Conservation (phyloP, 2,113 vertebrate genomes). For the Otus sunia region DNA sequence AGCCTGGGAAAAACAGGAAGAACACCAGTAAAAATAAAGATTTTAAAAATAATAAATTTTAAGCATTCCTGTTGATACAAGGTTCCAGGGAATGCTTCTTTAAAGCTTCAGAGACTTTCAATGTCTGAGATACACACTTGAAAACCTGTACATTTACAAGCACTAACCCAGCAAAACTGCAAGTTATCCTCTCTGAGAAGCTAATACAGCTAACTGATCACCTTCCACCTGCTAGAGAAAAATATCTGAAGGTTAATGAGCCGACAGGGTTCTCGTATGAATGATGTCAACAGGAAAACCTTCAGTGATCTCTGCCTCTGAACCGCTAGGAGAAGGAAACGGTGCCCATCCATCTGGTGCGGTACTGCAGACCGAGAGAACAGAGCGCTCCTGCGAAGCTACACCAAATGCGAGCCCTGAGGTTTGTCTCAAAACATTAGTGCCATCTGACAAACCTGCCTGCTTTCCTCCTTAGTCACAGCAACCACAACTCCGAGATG, state of each 20-base stretch:
- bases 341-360: constrained; percentile 19
- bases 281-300: constrained; percentile 43
- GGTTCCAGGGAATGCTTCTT: background rate
- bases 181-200: background rate
- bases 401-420: background rate
- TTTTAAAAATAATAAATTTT: background rate
- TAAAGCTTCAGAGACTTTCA: background rate
- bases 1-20: background rate
- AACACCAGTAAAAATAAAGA: background rate
- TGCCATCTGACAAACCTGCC: constrained; percentile 26
- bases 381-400: background rate
- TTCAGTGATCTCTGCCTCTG: background rate
- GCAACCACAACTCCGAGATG: background rate
- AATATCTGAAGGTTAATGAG: background rate
- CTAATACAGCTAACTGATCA: background rate
- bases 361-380: background rate
- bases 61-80: background rate
- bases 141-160: background rate
- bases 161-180: background rate
- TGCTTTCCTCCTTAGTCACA: background rate
- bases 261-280: background rate
- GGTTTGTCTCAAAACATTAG: constrained; percentile 14
- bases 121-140: background rate
- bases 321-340: background rate
- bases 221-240: background rate